Conservation (phyloP, 2,888 invertebrate species). For the Drosophila leonis region DNA sequence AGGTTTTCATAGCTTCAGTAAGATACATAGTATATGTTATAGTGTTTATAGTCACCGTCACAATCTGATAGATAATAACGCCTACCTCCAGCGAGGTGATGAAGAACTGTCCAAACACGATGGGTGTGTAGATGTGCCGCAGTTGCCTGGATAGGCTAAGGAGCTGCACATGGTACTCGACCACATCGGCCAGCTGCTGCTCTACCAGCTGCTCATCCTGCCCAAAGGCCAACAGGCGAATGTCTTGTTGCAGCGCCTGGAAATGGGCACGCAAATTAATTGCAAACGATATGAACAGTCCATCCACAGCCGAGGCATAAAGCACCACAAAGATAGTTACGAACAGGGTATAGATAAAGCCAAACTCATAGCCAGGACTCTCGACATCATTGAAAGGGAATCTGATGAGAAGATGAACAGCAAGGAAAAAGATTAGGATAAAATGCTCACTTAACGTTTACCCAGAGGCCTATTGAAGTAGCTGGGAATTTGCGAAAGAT, state of each 20-base stretch:
- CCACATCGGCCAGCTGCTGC: slow-evolving; percentile 50
- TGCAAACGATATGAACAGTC: slow-evolving; percentile 81
- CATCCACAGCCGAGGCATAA: slow-evolving; percentile 80
- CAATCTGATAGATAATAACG: slow-evolving; percentile 83
- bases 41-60: slow-evolving; percentile 63
- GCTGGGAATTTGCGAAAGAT: no score
- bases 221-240: slow-evolving; percentile 30
- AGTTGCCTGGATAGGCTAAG: slow-evolving; percentile 68
- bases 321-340: slow-evolving; percentile 72
- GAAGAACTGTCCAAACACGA: slow-evolving; percentile 83
- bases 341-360: slow-evolving; percentile 72
- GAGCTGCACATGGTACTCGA: slow-evolving; percentile 76
- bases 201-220: slow-evolving; percentile 24
- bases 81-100: slow-evolving; percentile 84
- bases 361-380: slow-evolving; percentile 77
- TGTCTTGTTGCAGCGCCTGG: slow-evolving; percentile 70
- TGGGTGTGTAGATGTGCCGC: slow-evolving; percentile 75
- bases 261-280: slow-evolving; percentile 81
- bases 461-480: not conserved
- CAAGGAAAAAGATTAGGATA: not conserved
- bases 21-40: not conserved
- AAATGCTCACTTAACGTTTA: not conserved
- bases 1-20: not conserved
- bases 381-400: slow-evolving; percentile 77
- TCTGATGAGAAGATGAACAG: slow-evolving; percentile 43